These are phyloP conservation scores for Tachysurus fulvidraco DNA, from an alignment of 2,113 vertebrate genomes.

Conservation along the genomic window DNA sequence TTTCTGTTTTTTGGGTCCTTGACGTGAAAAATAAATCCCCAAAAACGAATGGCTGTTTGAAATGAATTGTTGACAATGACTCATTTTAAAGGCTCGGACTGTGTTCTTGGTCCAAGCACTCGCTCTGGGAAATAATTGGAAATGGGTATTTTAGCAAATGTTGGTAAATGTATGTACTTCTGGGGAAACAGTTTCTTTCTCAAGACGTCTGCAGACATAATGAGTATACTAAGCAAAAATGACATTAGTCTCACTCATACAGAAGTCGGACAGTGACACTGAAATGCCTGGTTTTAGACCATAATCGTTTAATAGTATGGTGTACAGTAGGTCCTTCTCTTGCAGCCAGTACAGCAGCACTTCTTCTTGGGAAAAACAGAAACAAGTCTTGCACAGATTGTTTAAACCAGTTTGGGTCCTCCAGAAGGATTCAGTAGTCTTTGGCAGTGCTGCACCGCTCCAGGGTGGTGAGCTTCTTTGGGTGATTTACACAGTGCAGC, in stretches of 20 bases:
- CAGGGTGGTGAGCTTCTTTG: no score
- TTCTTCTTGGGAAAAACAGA: no score
- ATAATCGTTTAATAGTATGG: no score
- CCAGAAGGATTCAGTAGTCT: no score
- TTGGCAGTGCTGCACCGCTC: no score
- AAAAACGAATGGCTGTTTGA: background rate
- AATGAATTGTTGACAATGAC: conserved; percentile 33
- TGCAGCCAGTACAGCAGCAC: no score
- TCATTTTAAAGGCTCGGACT: conserved; percentile 10
- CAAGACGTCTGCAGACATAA: background rate
- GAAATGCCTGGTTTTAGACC: no score
- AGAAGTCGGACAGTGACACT: no score
- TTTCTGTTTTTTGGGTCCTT: background rate
- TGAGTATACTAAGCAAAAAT: background rate
- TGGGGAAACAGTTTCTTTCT: conserved; percentile 19
- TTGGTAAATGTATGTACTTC: conserved; percentile 7
- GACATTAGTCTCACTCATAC: background rate
- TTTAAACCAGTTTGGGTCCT: no score
- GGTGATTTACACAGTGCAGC: no score
- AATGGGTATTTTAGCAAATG: conserved; percentile 12
- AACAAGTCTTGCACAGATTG: no score
- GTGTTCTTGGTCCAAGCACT: background rate
- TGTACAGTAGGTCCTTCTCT: no score
- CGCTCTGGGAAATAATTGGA: conserved; percentile 22
- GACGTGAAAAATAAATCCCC: background rate